A percentile compares a stretch with the other conserved stretches of the same genome.
Evolutionary conservation across 2,888 invertebrate genomes (phyloP).

Genomic region (Pristionchus fissidentatus): DNA sequence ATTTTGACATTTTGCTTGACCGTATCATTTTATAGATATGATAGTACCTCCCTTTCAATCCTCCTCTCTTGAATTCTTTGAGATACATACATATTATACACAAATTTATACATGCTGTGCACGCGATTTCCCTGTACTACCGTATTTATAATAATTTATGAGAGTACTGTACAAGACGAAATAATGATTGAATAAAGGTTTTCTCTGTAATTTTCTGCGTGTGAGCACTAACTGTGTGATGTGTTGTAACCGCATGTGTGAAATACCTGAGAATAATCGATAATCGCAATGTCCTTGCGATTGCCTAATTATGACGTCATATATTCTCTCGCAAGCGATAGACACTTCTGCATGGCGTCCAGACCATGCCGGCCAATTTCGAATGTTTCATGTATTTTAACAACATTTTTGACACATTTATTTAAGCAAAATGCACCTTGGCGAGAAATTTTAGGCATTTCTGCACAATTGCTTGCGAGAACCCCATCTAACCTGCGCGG

Average conservation of each 20-base stretch:
- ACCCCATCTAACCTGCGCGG: no score
- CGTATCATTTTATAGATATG: constrained; percentile 14
- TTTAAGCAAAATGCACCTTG: no score
- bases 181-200: constrained; percentile 5
- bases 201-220: neutral
- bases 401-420: no score
- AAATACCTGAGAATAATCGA: no score
- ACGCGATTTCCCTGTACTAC: neutral
- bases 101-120: constrained; percentile 29
- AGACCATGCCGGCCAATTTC: no score
- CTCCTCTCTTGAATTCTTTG: neutral
- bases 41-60: neutral
- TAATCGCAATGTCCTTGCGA: no score
- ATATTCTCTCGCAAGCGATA: no score
- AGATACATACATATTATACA: constrained; percentile 23
- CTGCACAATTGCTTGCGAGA: neutral
- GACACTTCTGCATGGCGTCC: no score
- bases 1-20: no score
- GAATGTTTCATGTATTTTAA: no score
- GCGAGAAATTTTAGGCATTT: neutral
- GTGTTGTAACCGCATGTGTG: constrained; percentile 10
- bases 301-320: no score
- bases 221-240: neutral
- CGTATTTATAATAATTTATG: constrained; percentile 41
- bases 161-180: constrained; percentile 1